Percentiles rank a stretch among this genome's conserved stretches.
Evolutionary conservation across 2,888 invertebrate species (phyloP).

Genomic region (Lasioglossum villosulum): DNA sequence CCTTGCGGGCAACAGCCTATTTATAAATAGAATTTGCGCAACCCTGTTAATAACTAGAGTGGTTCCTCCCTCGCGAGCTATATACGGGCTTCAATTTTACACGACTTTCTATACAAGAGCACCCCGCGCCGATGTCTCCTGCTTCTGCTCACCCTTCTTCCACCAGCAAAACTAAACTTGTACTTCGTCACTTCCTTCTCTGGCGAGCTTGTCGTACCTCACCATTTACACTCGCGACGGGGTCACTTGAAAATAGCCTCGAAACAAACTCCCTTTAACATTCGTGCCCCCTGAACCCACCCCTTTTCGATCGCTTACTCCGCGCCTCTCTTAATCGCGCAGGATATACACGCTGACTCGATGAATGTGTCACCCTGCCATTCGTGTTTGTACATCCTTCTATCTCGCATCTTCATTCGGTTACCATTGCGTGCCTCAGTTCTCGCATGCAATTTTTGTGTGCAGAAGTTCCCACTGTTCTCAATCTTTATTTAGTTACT

Average conservation of each 20-base stretch:
- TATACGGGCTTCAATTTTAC: not conserved
- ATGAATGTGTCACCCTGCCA: not conserved
- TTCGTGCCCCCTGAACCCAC: not conserved
- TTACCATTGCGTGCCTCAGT: too few relatives aligned
- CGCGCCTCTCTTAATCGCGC: not conserved
- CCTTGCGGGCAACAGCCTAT: not conserved
- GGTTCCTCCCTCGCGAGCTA: constrained; percentile 12
- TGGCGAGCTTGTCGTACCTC: not conserved
- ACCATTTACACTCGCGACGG: not conserved
- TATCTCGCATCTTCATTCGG: not conserved
- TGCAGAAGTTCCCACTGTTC: not conserved
- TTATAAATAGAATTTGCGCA: constrained; percentile 18
- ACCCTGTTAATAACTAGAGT: constrained; percentile 3
- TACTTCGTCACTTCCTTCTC: not conserved
- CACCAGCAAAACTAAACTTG: not conserved
- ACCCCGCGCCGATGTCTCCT: not conserved
- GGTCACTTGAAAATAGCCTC: not conserved
- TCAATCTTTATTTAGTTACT: not conserved
- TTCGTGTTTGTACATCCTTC: not conserved
- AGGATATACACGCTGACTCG: not conserved
- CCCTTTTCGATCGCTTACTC: not conserved
- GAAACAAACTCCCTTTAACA: not conserved
- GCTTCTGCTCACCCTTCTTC: constrained; percentile 2
- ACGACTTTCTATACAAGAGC: not conserved
- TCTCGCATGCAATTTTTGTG: not conserved